These are phyloP conservation scores for Lithobates sylvaticus DNA, from an alignment of 2,797 vertebrate species.

Conservation along the genomic window DNA sequence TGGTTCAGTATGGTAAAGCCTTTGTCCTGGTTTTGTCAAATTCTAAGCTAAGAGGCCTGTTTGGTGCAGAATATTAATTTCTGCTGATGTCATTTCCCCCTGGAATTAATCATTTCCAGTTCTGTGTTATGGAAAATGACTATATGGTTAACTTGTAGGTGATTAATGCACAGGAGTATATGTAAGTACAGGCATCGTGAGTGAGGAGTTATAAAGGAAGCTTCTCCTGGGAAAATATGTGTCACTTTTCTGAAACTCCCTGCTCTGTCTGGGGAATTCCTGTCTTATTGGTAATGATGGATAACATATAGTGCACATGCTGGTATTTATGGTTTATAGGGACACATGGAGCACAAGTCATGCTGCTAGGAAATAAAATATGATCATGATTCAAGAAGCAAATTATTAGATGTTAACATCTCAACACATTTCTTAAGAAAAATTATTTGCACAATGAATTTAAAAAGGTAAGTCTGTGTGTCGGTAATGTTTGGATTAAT, in stretches of 20 bases:
- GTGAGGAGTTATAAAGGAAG: neutral
- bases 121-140: neutral
- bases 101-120: neutral
- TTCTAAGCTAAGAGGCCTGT: neutral
- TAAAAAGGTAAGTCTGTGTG: neutral
- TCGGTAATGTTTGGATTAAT: neutral
- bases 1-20: neutral
- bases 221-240: neutral
- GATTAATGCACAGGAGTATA: neutral
- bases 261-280: neutral
- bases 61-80: neutral
- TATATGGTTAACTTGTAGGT: conserved; percentile 1
- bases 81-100: neutral
- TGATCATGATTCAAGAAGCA: neutral
- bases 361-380: conserved; percentile 1
- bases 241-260: neutral
- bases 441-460: neutral
- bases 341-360: neutral
- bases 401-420: neutral
- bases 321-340: conserved; percentile 5
- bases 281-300: conserved; percentile 8
- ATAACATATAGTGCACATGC: neutral
- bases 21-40: neutral
- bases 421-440: neutral
- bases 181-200: conserved; percentile 5